phyloP scores from a whole-genome alignment of 2,888 invertebrate species.

The Hirtodrosophila confusa region DNA sequence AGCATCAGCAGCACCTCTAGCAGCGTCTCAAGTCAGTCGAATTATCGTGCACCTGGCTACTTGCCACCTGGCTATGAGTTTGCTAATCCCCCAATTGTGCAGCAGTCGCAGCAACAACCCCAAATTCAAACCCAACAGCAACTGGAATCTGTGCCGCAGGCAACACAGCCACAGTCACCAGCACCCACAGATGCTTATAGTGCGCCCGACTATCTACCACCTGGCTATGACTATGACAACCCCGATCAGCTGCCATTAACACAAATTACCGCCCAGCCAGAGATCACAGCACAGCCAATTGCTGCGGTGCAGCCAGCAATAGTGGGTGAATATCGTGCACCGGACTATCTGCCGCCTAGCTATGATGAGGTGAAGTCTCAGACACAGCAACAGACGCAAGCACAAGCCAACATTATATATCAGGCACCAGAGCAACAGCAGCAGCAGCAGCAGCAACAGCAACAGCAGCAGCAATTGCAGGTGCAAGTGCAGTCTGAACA shows the following conservation, averaged over 20 bases:
- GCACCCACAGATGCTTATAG: conserved; percentile 22
- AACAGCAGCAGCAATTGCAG: conserved; percentile 22
- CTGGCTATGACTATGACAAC: conserved; percentile 50
- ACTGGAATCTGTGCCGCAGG: conserved; percentile 6
- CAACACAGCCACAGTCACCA: conserved; percentile 16
- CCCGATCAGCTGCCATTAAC: conserved; percentile 16
- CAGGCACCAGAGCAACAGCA: conserved; percentile 10
- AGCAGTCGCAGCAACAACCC: conserved; percentile 10
- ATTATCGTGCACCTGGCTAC: conserved; percentile 47
- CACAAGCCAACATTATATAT: conserved; percentile 6
- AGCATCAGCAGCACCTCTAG: conserved; percentile 9
- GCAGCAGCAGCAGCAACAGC: conserved; percentile 23
- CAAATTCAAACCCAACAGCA: conserved; percentile 2
- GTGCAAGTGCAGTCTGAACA: conserved; percentile 5
- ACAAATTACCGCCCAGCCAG: conserved; percentile 3
- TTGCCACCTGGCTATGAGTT: conserved; percentile 70
- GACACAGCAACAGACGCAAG: conserved; percentile 13
- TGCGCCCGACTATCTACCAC: conserved; percentile 64
- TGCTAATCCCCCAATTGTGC: conserved; percentile 34
- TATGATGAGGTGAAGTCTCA: conserved; percentile 44
- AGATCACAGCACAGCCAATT: conserved; percentile 3
- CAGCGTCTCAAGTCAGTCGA: conserved; percentile 21
- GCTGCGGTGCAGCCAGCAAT: conserved; percentile 28
- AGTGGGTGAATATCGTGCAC: conserved; percentile 45
- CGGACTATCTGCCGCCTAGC: conserved; percentile 64